These are phyloP conservation scores for Rhinoptilus africanus DNA, from an alignment of 2,113 vertebrate genomes.

Conservation along the genomic window DNA sequence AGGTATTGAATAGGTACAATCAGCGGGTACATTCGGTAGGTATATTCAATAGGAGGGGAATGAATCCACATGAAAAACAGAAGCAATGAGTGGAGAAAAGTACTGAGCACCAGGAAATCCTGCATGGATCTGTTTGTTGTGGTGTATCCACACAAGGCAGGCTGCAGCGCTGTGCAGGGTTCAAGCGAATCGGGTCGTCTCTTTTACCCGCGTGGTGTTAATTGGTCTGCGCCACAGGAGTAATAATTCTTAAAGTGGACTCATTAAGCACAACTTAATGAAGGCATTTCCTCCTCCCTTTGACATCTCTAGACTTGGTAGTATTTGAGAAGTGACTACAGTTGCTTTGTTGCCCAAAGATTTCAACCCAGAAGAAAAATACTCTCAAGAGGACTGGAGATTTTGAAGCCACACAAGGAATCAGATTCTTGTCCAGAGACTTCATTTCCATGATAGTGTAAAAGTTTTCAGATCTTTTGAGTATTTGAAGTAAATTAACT, in stretches of 20 bases:
- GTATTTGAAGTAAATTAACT: neutral
- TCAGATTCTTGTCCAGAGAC: neutral
- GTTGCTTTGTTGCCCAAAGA: neutral
- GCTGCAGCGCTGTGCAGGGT: neutral
- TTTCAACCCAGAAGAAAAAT: neutral
- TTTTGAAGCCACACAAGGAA: neutral
- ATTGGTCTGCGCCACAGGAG: neutral
- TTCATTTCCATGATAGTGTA: neutral
- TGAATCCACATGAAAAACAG: neutral
- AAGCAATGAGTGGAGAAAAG: neutral
- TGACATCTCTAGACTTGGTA: neutral
- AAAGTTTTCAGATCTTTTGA: neutral
- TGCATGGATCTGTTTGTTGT: neutral
- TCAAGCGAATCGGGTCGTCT: neutral
- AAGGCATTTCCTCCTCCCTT: neutral
- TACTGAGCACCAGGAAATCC: neutral
- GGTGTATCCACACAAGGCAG: neutral
- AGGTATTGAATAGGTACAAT: neutral
- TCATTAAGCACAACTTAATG: neutral
- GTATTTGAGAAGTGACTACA: neutral
- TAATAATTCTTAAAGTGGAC: neutral
- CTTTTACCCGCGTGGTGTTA: neutral
- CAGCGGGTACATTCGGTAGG: neutral
- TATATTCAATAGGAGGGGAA: neutral
- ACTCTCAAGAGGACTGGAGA: neutral